These are phyloP conservation scores for Zapus hudsonius DNA, from an alignment of 2,113 vertebrate genomes.

Conservation along the genomic window DNA sequence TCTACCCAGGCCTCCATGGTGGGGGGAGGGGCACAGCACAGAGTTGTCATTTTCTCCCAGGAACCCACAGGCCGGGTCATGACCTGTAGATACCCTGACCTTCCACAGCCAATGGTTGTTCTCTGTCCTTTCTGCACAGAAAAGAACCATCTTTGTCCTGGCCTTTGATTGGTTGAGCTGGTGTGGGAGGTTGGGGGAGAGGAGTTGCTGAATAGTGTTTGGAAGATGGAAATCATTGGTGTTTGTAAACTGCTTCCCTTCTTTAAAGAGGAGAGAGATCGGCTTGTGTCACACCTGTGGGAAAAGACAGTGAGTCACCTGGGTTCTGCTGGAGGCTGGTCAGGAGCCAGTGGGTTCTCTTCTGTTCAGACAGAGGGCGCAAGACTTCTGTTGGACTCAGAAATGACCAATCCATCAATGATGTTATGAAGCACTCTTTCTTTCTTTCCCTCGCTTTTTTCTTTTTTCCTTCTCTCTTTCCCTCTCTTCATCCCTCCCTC, in stretches of 20 bases:
- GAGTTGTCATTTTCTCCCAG: not conserved
- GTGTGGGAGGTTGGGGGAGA: too few species aligned
- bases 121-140: not conserved
- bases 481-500: accelerated
- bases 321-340: not conserved
- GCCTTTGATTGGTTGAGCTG: not conserved
- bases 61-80: not conserved
- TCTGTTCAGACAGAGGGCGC: not conserved
- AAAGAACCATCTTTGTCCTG: not conserved
- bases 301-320: not conserved
- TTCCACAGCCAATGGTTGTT: not conserved
- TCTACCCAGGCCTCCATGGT: not conserved
- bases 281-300: not conserved
- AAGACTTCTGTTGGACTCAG: not conserved
- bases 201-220: not conserved
- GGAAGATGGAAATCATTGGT: not conserved
- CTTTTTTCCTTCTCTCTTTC: not conserved
- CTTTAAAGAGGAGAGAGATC: not conserved
- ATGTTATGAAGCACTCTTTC: not conserved
- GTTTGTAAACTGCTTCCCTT: not conserved
- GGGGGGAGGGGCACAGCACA: accelerated
- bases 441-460: too few species aligned
- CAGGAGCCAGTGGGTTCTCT: not conserved
- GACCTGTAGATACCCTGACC: not conserved
- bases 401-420: not conserved